Evolutionary conservation across 2,888 invertebrate genomes (phyloP), one percentile per base, ranked within the genome.

Genomic region (Pollenia griseotomentosa): DNA sequence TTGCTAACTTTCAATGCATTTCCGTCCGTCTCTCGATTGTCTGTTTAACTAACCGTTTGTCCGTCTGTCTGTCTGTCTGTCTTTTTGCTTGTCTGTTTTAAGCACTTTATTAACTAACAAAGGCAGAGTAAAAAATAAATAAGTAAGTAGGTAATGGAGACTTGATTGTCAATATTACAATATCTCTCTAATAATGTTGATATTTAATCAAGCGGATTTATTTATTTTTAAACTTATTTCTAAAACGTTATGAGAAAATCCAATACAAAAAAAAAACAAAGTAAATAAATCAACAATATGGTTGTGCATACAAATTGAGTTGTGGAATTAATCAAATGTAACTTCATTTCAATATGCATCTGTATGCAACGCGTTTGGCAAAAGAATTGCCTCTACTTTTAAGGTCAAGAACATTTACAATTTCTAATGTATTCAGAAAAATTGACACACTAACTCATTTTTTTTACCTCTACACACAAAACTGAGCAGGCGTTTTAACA

Each of bases 151-250:
- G 70, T 63, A 84, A 77, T 68, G 44, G 78, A 74, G 66, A 61
- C 79, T 79, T 79, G 79, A 74, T 74, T 79, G 80, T 84, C 79
- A 84, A 79, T 84, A 79, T 19, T 51, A 68, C 71, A 66, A 74
- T 74, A 59, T 51, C 16, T 78, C 57, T 77, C 44, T 68, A 59
- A 51, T 46, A 80, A 59, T 83, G 77, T 74, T 71, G 61, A 84
- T 84, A 84, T 84, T 84, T 84, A 84, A 79, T 84, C 79, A 84
- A 79, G 74, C 79, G 68, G 66, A 84, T 84, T 79, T 79, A 78
- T 83, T 83, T 83, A 61, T 51, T 74, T 74, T 53, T 48, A 16
- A 48, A 74, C 59, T 70, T 51, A 79, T 81, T 80, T 80, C 16
- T 11, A 65, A 73, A 73, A 12, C 55, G 23, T 73, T 77, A 63